Conservation (phyloP, 2,888 invertebrate species). For the Drosophila nigricruria region DNA sequence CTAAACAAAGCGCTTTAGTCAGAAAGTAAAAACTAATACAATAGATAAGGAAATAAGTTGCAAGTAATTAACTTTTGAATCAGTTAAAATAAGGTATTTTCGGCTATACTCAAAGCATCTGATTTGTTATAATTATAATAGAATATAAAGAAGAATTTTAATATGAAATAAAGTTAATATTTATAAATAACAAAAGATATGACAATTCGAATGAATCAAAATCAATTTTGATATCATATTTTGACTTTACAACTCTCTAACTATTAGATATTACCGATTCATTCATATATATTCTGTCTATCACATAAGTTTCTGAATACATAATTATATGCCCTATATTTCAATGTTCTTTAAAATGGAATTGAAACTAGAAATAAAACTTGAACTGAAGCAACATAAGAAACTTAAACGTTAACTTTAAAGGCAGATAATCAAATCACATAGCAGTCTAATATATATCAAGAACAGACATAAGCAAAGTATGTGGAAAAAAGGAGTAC, state of each 20-base stretch:
- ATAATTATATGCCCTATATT: neutral
- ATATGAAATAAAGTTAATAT: neutral
- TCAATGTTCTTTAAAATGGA: neutral
- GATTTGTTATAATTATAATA: neutral
- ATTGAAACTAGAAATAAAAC: neutral
- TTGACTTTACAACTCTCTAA: neutral
- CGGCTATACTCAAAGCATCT: neutral
- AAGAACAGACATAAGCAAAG: neutral
- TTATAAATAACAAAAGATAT: neutral
- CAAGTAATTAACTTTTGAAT: neutral
- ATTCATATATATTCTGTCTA: neutral
- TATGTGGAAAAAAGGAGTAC: neutral
- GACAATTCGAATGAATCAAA: neutral
- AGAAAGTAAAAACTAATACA: slow-evolving; percentile 11
- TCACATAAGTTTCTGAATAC: neutral
- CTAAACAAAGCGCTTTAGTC: slow-evolving; percentile 2
- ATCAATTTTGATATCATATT: neutral
- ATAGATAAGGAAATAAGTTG: neutral
- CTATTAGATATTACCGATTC: neutral
- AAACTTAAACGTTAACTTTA: neutral
- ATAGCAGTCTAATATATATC: neutral
- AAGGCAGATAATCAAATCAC: neutral
- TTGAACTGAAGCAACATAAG: neutral
- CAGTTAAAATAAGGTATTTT: neutral
- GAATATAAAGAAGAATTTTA: neutral